Evolutionary conservation across 2,113 vertebrate species (phyloP), one percentile per base, ranked within the genome.

Genomic region (Neotoma lepida): DNA sequence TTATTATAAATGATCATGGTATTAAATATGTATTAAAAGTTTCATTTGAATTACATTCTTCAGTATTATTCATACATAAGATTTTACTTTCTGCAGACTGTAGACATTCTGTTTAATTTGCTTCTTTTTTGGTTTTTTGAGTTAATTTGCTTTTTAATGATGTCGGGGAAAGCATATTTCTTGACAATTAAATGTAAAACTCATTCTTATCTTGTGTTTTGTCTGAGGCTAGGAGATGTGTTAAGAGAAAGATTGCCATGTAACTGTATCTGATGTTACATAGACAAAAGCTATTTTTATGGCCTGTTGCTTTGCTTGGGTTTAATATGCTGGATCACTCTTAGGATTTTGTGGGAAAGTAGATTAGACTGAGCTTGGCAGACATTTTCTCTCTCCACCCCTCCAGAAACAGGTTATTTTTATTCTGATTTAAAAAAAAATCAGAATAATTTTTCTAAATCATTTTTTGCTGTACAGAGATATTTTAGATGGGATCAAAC

Each of bases 61-160:
- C 94, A 94, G 66, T 71, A 90, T 35, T 89, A 89, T 78, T 77
- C 39, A 88, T 66, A 87, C 33, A 0, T 41, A 44, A 44, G 46
- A 93, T 86, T 78, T 41, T 76, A 61, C 58, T 49, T 74, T 77
- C 30, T 78, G 39, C 46, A 74, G 39, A 44, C 41, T 51, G 30
- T 9, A 90, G 51, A 89, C 35, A 90, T 0, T 17, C 22, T 86
- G 13, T 80, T 93, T 92, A 87, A 80, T 74, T 90, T 78, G 71
- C 26, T 94, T 96, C 92, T 89, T 73, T n/a, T n/a, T n/a, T n/a
- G n/a, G n/a, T n/a, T n/a, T n/a, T n/a, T n/a, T n/a, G n/a, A n/a
- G n/a, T 93, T 92, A 87, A 80, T 74, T 90, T 78, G 71, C 26
- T 94, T 96, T 94, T 89, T 73, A 51, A 80, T 93, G 56, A 74